Base-by-base conservation (phyloP, 2,113 vertebrate genomes). In the Peromyscus polionotus region DNA sequence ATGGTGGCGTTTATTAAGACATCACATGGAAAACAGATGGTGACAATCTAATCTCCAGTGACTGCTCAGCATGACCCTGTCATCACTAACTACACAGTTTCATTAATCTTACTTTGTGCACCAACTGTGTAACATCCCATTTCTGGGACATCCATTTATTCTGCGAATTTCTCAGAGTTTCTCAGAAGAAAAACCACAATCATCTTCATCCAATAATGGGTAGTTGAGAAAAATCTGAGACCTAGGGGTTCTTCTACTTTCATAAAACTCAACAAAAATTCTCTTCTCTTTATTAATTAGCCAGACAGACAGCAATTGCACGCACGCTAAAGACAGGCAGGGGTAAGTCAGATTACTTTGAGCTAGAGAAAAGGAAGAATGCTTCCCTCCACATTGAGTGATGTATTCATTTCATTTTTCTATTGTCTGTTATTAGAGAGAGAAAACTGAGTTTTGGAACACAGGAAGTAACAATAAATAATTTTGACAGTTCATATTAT, bases 11-110 rank as follows among this genome's bases (percentile, higher is more conserved):
- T 96, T 95, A 97, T 97, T 94, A 93, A 97, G 97, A 80, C 84
- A 93, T 98, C 90, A 57, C 73, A 94, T 54, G 80, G 68, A 94
- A 97, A 96, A 73, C 97, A 98, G 98, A 96, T 96, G 96, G 98
- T 17, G 36, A 76, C 87, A 76, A 70, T 13, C 96, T 93, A 79
- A 91, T 87, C 91, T 87, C 75, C 90, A 90, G 10, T 42, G 77
- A 94, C 90, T 89, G 65, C 96, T 94, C 90, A 85, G 88, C 63
- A 48, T 90, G 97, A 77, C 94, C 97, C 86, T 96, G 92, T 95
- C 95, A 93, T 87, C 93, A 92, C 95, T 73, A 42, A 7, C 77
- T 7, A 63, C 88, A 84, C 3, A 19, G 87, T 70, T 76, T 80
- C 96, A 97, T 98, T 94, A 80, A 96, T 98, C 97, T 97, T 96